Evolutionary conservation across 2,797 vertebrate species (phyloP).

Genomic region (Macroramphosus scolopax): DNA sequence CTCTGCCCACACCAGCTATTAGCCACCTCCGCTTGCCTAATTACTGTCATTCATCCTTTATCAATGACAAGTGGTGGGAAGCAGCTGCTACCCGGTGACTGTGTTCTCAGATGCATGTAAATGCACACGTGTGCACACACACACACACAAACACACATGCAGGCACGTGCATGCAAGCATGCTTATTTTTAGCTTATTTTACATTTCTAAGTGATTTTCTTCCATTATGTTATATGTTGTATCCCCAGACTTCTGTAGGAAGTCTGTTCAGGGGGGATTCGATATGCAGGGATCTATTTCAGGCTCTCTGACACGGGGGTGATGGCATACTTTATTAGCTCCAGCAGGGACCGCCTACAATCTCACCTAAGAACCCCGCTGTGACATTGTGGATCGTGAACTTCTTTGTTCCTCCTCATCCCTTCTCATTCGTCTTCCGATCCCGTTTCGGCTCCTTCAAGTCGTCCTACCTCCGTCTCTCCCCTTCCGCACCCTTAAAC

Average conservation of each 20-base stretch:
- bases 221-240: too few species aligned
- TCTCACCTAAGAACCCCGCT: conserved; percentile 55
- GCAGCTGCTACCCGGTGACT: conserved; percentile 53
- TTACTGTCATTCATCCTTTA: conserved; percentile 79
- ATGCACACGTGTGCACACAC: too few species aligned
- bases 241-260: too few species aligned
- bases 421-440: conserved; percentile 41
- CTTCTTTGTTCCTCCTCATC: conserved; percentile 43
- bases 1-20: conserved; percentile 67
- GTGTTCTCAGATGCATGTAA: conserved; percentile 43
- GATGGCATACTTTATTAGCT: conserved; percentile 59
- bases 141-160: conserved; percentile 10
- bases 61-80: conserved; percentile 65
- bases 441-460: conserved; percentile 33
- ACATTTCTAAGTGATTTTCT: conserved; percentile 27
- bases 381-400: conserved; percentile 45
- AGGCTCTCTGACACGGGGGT: conserved; percentile 45
- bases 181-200: too few species aligned
- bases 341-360: conserved; percentile 15
- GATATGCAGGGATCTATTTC: conserved; percentile 44
- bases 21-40: conserved; percentile 70
- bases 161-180: too few species aligned
- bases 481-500: conserved; percentile 39
- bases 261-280: background rate
- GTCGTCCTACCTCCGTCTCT: conserved; percentile 29